Base-by-base conservation (phyloP, 23 tunicate species). In the Clavelina lepadiformis region DNA sequence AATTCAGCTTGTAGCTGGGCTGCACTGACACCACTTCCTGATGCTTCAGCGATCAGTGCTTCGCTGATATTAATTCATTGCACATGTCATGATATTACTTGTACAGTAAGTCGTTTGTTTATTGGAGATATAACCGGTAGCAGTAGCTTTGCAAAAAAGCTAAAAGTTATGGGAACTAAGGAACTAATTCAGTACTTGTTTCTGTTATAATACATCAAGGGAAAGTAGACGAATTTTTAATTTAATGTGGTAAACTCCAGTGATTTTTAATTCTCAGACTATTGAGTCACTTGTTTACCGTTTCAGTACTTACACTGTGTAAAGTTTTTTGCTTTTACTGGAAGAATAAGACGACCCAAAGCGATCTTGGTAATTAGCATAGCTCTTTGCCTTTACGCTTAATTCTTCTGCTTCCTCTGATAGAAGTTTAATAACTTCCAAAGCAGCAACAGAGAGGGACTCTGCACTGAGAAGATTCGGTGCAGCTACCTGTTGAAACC, bases 231-330 rank as follows among this genome's bases (percentile, higher is more conserved):
- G n/a, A n/a, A n/a, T n/a, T n/a, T n/a, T n/a, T n/a, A n/a, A n/a
- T n/a, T n/a, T n/a, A n/a, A n/a, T n/a, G n/a, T n/a, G n/a, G n/a
- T n/a, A n/a, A n/a, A n/a, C n/a, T n/a, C n/a, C n/a, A n/a, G n/a
- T n/a, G n/a, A n/a, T n/a, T n/a, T n/a, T n/a, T n/a, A n/a, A n/a
- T n/a, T n/a, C n/a, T n/a, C n/a, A n/a, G n/a, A n/a, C n/a, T n/a
- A n/a, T n/a, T n/a, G 15, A 44, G 50, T 13, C 18, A 44, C 7
- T 13, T 31, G n/a, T 28, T 11, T 29, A 23, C 31, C n/a, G n/a
- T n/a, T n/a, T n/a, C n/a, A n/a, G 0, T 34, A 73, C 89, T 62
- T 76, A 89, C 97, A 89, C 97, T 22, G 97, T 77, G 83, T 75
- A 89, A 26, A 89, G 38, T 45, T 72, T 78, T 62, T 76, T 76